Conservation (phyloP, 30 jellyfish, hydroid and myxozoan genomes). For the Sanderia malayensis region DNA sequence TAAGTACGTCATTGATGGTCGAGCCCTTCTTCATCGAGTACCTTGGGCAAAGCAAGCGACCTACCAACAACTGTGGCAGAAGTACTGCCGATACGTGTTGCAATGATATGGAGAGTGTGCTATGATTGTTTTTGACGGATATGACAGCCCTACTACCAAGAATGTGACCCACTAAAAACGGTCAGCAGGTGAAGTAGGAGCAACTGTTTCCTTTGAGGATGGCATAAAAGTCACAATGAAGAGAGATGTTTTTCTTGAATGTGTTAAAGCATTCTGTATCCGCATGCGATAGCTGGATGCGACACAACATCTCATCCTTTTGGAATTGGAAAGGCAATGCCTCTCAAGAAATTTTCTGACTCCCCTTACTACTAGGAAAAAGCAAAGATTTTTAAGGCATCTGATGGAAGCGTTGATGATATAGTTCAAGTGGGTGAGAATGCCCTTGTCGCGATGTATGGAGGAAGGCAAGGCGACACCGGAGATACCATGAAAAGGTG, state of each 20-base stretch:
- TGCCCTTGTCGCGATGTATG: neutral
- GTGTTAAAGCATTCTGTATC: neutral
- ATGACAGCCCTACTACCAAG: neutral
- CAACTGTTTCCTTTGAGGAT: neutral
- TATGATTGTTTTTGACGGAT: neutral
- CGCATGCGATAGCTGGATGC: neutral
- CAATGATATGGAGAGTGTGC: neutral
- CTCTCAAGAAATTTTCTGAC: neutral
- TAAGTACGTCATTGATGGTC: neutral
- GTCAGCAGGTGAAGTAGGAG: neutral
- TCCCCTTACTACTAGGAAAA: neutral
- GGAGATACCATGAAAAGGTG: neutral
- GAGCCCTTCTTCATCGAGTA: neutral
- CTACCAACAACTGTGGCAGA: neutral
- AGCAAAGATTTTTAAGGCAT: neutral
- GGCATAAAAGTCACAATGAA: neutral
- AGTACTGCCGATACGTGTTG: neutral
- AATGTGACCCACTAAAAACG: neutral
- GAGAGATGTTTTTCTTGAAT: neutral
- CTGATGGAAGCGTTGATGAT: neutral
- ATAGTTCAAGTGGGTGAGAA: neutral
- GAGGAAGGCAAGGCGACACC: neutral
- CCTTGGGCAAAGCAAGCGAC: neutral
- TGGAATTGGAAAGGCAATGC: neutral
- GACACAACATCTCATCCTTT: neutral